These are phyloP conservation scores for Archegozetes longisetosus DNA, from an alignment of 1,140 invertebrate species.

Conservation along the genomic window DNA sequence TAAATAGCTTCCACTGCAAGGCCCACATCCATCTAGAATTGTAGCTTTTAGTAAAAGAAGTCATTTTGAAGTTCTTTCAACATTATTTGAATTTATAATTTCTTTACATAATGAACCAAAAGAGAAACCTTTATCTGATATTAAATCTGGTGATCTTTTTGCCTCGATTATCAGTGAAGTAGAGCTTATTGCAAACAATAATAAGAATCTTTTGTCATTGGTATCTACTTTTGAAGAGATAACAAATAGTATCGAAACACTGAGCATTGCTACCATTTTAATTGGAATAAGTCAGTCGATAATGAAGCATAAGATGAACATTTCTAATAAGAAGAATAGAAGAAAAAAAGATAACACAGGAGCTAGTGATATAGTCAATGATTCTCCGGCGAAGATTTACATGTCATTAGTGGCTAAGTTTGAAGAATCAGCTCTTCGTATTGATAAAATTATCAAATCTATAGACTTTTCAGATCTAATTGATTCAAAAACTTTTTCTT, in stretches of 20 bases:
- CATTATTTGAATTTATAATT: conserved; percentile 23
- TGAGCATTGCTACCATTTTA: conserved; percentile 1
- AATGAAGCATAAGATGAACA: not conserved
- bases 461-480: not conserved
- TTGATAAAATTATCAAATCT: conserved; percentile 10
- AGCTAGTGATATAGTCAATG: conserved; percentile 21
- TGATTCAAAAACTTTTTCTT: not conserved
- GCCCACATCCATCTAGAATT: conserved; percentile 24
- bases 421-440: conserved; percentile 11
- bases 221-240: not conserved
- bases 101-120: conserved; percentile 23
- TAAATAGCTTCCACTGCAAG: conserved; percentile 22
- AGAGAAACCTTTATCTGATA: conserved; percentile 16
- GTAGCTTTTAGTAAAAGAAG: conserved; percentile 21
- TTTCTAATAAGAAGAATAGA: conserved; percentile 19
- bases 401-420: not conserved
- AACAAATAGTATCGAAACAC: conserved; percentile 5
- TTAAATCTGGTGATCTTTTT: not conserved
- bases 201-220: conserved; percentile 14
- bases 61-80: conserved; percentile 22
- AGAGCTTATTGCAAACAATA: not conserved
- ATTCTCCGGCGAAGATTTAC: conserved; percentile 12
- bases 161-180: not conserved
- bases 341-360: conserved; percentile 17
- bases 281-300: conserved; percentile 1